phyloP scores from a whole-genome alignment of 1,140 invertebrate species.

The Lutraria rhynchaena region DNA sequence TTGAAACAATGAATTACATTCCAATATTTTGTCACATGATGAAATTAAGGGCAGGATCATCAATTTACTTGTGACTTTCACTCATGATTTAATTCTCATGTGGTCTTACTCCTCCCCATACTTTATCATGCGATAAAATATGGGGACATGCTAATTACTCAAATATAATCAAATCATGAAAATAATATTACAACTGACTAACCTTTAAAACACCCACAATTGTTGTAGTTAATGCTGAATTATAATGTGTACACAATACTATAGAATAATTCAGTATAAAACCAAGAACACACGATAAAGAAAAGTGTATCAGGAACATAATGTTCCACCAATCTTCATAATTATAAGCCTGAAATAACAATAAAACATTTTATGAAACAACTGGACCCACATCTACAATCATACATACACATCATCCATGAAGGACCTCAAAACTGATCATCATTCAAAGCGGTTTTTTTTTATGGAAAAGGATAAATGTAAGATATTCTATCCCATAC shows the following conservation, averaged over 20 bases:
- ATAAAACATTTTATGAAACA: background rate
- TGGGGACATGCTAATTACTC: no score
- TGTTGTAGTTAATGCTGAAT: slow-evolving; percentile 98
- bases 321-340: slow-evolving; percentile 90
- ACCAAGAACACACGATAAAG: slow-evolving; percentile 97
- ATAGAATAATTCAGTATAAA: slow-evolving; percentile 97
- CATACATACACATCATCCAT: background rate
- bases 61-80: no score
- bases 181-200: slow-evolving; percentile 24
- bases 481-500: no score
- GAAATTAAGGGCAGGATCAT: no score
- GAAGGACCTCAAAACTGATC: background rate
- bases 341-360: slow-evolving; percentile 83
- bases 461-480: no score
- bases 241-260: slow-evolving; percentile 96
- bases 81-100: no score
- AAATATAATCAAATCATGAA: no score
- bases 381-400: background rate
- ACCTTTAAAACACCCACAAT: slow-evolving; percentile 92
- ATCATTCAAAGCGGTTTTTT: no score
- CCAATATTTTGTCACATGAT: no score
- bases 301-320: slow-evolving; percentile 92
- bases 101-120: no score
- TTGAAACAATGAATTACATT: no score
- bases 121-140: no score